A percentile compares a stretch with the other conserved stretches of the same genome.
Evolutionary conservation across 2,888 invertebrate genomes (phyloP).

Genomic region (Toxonevra muliebris): DNA sequence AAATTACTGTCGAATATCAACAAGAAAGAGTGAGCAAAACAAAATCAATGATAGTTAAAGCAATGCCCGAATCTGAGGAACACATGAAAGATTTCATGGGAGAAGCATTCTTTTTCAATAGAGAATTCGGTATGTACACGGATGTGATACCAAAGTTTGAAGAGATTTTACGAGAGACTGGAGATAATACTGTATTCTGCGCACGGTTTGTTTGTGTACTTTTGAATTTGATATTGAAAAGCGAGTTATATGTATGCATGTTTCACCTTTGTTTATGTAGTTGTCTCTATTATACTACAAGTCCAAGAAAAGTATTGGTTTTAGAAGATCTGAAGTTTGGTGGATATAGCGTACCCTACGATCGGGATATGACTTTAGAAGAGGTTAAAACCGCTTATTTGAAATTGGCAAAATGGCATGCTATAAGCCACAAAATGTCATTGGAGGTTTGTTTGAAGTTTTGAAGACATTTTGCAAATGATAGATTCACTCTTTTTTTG

Average conservation of each 20-base stretch:
- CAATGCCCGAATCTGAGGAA: constrained; percentile 51
- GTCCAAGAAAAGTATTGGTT: constrained; percentile 26
- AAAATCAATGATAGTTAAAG: constrained; percentile 47
- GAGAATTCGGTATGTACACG: constrained; percentile 53
- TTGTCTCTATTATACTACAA: constrained; percentile 22
- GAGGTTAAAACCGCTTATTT: constrained; percentile 23
- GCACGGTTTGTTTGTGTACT: not conserved
- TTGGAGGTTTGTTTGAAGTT: constrained; percentile 23
- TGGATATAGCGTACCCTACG: constrained; percentile 16
- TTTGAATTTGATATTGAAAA: too few relatives aligned
- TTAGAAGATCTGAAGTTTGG: constrained; percentile 30
- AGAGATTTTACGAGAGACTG: constrained; percentile 25
- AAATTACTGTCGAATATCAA: constrained; percentile 36
- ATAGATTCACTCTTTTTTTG: too few relatives aligned
- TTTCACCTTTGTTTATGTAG: too few relatives aligned
- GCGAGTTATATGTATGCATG: too few relatives aligned
- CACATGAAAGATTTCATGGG: constrained; percentile 47
- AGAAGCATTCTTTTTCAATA: constrained; percentile 44
- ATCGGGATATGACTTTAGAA: constrained; percentile 18
- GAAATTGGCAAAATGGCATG: constrained; percentile 38
- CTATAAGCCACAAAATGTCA: constrained; percentile 31
- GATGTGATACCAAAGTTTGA: constrained; percentile 53
- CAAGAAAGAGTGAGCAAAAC: constrained; percentile 5
- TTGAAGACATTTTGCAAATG: too few relatives aligned
- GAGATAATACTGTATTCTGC: constrained; percentile 27